Conservation (phyloP, 2,888 invertebrate species). For the Gortyna flavago region DNA sequence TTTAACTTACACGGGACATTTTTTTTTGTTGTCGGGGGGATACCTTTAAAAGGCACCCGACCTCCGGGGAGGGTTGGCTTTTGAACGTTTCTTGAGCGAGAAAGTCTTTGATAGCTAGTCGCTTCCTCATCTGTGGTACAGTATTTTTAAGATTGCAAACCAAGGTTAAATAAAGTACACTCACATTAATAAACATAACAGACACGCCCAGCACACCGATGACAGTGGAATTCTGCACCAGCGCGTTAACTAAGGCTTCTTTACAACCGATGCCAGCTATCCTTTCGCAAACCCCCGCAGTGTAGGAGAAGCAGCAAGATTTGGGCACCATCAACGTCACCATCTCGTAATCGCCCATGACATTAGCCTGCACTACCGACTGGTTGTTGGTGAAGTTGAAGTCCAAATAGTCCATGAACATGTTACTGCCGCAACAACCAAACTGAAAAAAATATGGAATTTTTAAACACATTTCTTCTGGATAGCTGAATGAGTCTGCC, state of each 20-base stretch:
- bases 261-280: constrained; percentile 78
- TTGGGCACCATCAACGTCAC: constrained; percentile 75
- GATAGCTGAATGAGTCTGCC: not conserved
- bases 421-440: constrained; percentile 83
- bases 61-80: too few relatives aligned
- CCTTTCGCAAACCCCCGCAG: constrained; percentile 71
- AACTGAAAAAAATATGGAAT: constrained; percentile 70
- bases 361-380: constrained; percentile 73
- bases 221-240: constrained; percentile 83
- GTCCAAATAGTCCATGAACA: constrained; percentile 79
- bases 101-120: too few relatives aligned
- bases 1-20: too few relatives aligned
- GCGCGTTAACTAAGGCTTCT: constrained; percentile 74
- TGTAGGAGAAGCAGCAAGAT: constrained; percentile 75
- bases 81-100: too few relatives aligned
- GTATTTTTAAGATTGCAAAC: too few relatives aligned
- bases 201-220: constrained; percentile 86
- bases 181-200: constrained; percentile 86
- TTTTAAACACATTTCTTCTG: constrained; percentile 1
- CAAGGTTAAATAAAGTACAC: constrained; percentile 44
- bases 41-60: too few relatives aligned
- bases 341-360: constrained; percentile 67
- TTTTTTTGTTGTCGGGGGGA: too few relatives aligned
- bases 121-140: too few relatives aligned
- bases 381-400: constrained; percentile 78